These are phyloP conservation scores for Chlorocebus sabaeus DNA, from an alignment of 2,113 vertebrate species.

Conservation along the genomic window DNA sequence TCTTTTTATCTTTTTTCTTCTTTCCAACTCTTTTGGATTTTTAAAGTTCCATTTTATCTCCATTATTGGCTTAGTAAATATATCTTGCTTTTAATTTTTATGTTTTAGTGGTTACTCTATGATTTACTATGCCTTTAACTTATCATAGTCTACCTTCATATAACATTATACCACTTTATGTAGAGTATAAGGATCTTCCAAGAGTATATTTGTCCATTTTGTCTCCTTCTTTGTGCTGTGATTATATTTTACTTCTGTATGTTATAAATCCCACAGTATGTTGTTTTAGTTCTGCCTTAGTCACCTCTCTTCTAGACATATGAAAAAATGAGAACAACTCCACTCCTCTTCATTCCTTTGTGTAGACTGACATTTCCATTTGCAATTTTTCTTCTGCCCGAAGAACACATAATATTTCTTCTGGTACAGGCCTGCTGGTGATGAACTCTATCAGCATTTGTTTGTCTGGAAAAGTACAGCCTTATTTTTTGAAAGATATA, in stretches of 20 bases:
- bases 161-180: background rate
- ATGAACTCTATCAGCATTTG: background rate
- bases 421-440: background rate
- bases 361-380: background rate
- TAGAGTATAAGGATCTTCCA: background rate
- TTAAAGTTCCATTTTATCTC: background rate
- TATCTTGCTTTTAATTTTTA: background rate
- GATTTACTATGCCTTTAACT: background rate
- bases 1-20: background rate
- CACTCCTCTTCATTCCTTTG: conserved; percentile 5
- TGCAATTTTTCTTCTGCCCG: background rate
- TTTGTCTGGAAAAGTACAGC: background rate
- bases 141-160: background rate
- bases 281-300: background rate
- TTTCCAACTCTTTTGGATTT: background rate
- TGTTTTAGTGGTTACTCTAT: background rate
- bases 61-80: background rate
- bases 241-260: background rate
- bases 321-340: background rate
- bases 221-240: background rate
- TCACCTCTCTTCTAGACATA: background rate
- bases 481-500: background rate
- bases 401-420: conserved; percentile 5
- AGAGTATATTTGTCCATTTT: background rate
- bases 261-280: background rate